Evolutionary conservation across 1,140 invertebrate species (phyloP), one percentile per base, ranked within the genome.

Genomic region (Achatina immaculata): DNA sequence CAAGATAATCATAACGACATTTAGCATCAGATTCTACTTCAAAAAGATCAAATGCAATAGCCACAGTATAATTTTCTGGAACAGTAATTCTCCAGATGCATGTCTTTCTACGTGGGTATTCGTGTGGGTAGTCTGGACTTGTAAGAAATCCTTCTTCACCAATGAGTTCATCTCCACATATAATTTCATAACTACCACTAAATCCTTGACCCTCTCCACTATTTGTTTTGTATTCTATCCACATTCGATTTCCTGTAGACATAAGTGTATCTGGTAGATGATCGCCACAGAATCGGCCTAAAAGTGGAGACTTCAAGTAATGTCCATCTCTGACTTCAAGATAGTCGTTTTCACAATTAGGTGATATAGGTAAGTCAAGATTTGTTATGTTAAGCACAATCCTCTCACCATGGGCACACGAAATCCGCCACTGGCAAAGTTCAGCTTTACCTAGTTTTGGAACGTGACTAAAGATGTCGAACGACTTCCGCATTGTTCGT

Each of bases 1-100:
- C 97, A 0, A 99, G 94, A 89, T 96, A 99, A 90, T 99, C 98
- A 90, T 99, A 99, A 2, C 97, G 95, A 90, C 98, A 99, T 86
- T 96, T 97, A 89, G 99, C 98, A 89, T 99, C 97, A 89, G 98
- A 98, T 92, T 99, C 98, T 87, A 94, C 93, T 90, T 95, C 93
- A 90, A 95, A 94, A 34, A 93, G 94, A 80, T 94, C 92, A 85
- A 95, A 94, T 84, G 93, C 93, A 6, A 95, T 90, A 16, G 94
- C 94, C 9, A 95, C 94, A 92, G 97, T 96, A 90, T 95, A 96
- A 79, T 95, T 95, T 85, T 95, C 94, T 16, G 97, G 96, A 0
- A 98, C 97, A 0, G 95, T 95, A 31, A 99, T 94, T 87, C 94
- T 94, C 98, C 98, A 99, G 45, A 98, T 93, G 91, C 98, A 99